Evolutionary conservation across 1,140 invertebrate genomes (phyloP), one percentile per base, ranked within the genome.

Genomic region (Bombus balteatus): DNA sequence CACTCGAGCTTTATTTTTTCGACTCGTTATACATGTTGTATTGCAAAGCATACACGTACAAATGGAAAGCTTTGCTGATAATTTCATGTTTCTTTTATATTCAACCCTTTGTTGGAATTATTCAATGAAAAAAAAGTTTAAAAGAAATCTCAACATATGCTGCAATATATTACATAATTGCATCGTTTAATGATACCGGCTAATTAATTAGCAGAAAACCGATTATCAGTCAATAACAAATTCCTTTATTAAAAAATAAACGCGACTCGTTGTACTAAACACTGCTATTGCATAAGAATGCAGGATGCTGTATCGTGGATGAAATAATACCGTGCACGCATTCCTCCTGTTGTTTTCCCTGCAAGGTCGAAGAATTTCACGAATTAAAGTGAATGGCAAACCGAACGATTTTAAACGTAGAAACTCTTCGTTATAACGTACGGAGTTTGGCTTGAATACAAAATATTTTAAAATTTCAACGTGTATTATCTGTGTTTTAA

Each of bases 241-340:
- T 83, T 83, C 72, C 1, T 53, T 39, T 2, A 43, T 62, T 53
- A 28, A 74, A 62, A 81, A 43, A 65, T 81, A 62, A 43, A 6
- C 28, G 37, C 80, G 5, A 81, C 8, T 68, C 68, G 28, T 18
- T 25, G 12, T 1, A n/a, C 28, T 43, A 43, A 73, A 62, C 53
- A 71, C 39, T 28, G 37, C 5, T 62, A 72, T 72, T 74, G 53
- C 53, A 74, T 43, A 74, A 74, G 53, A 74, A 81, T 74, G 80
- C 70, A 81, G 80, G 80, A 81, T 41, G 80, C 80, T 62, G 80
- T 37, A 18, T 43, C 39, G 70, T 74, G 43, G n/a, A 62, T 59
- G 80, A 81, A 53, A 62, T 73, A 73, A 73, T 81, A 81, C 25
- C 6, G 9, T 32, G 15, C 9, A 34, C 37, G 32, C 65, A 53